Evolutionary conservation across 2,888 invertebrate species (phyloP).

Genomic region (Acleris emargana): DNA sequence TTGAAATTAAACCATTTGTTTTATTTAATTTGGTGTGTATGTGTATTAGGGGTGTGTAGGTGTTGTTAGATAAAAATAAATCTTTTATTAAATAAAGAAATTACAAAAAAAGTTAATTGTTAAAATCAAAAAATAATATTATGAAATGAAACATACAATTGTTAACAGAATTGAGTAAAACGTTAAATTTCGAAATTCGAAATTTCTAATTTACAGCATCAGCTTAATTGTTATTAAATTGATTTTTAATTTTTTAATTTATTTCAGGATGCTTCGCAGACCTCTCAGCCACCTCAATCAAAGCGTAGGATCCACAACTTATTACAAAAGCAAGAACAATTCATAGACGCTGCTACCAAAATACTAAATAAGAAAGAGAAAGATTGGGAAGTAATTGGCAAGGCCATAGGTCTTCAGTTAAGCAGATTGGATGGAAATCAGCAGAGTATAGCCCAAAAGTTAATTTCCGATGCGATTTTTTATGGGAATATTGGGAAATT

Average conservation of each 20-base stretch:
- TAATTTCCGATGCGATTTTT: slow-evolving; percentile 23
- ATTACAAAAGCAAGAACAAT: slow-evolving; percentile 4
- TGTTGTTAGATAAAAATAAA: too few species aligned
- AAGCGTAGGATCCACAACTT: background rate
- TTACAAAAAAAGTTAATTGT: too few species aligned
- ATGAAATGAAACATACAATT: too few species aligned
- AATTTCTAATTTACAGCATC: too few species aligned
- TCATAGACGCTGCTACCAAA: background rate
- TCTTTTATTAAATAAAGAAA: too few species aligned
- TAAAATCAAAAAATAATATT: too few species aligned
- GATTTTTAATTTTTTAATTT: too few species aligned
- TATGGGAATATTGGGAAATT: slow-evolving; percentile 19
- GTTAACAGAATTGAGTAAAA: too few species aligned
- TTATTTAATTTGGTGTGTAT: background rate
- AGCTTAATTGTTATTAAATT: too few species aligned
- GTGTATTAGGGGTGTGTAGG: too few species aligned
- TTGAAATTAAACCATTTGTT: too few species aligned
- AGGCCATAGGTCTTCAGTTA: slow-evolving; percentile 17
- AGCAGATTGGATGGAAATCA: background rate
- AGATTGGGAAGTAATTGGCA: slow-evolving; percentile 29
- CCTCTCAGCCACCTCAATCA: background rate
- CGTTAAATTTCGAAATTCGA: too few species aligned
- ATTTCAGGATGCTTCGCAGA: background rate
- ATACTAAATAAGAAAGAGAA: slow-evolving; percentile 3
- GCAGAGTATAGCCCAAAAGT: slow-evolving; percentile 17